Percentiles rank a stretch among this genome's conserved stretches.
Conservation (phyloP, 2,888 invertebrate species). For the Napeogenes inachia region DNA sequence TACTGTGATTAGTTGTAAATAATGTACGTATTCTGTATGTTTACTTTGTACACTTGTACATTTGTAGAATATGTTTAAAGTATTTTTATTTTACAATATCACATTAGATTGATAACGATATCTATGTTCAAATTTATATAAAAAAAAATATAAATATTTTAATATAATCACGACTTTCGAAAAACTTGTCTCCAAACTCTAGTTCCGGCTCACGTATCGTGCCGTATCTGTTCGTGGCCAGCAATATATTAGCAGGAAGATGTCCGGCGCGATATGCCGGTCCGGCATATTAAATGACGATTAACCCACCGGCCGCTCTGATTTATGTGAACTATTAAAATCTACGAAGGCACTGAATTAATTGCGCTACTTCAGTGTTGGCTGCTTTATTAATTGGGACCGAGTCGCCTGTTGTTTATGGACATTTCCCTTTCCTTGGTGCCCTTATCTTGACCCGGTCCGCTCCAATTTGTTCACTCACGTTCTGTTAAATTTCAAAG, state of each 20-base stretch:
- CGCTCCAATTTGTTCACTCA: conserved; percentile 73
- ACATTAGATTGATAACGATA: no score
- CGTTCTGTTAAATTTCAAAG: conserved; percentile 71
- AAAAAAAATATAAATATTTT: not conserved
- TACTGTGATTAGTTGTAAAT: no score
- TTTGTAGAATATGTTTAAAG: no score
- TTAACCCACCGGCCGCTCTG: conserved; percentile 73
- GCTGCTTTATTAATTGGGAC: conserved; percentile 76
- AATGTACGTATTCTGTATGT: no score
- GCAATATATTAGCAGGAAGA: conserved; percentile 42
- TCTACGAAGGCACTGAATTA: conserved; percentile 76
- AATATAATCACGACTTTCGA: not conserved
- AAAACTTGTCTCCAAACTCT: not conserved
- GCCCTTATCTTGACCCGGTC: conserved; percentile 70
- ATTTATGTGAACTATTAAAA: conserved; percentile 78
- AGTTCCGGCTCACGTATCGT: conserved; percentile 42
- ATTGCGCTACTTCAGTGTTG: conserved; percentile 74
- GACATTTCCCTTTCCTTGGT: conserved; percentile 63
- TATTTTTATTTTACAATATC: no score
- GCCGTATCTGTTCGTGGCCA: conserved; percentile 43
- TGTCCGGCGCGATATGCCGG: conserved; percentile 48
- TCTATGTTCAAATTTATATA: no score
- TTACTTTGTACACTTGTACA: no score
- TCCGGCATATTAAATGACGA: conserved; percentile 74
- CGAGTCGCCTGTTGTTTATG: conserved; percentile 73